Percentiles rank a stretch among this genome's conserved stretches.
Conservation (phyloP, 2,888 invertebrate species). For the Allolobophora icterica region DNA sequence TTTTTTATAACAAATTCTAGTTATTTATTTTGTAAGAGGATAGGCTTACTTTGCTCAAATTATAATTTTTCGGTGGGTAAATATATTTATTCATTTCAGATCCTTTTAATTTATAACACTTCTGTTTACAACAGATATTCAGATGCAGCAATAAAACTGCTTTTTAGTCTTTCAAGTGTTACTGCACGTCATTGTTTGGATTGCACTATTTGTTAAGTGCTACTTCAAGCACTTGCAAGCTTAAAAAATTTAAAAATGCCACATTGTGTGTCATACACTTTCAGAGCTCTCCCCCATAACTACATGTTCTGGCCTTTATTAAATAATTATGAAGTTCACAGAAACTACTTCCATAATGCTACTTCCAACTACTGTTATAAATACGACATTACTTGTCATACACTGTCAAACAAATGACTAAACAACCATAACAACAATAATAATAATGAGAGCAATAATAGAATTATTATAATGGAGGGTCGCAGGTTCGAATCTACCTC, state of each 20-base stretch:
- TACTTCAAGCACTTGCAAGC: no score
- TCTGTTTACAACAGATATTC: no score
- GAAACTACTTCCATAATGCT: not conserved
- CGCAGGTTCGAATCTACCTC: no score
- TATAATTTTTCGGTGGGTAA: no score
- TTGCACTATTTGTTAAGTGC: not conserved
- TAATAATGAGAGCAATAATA: no score
- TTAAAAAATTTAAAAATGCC: not conserved
- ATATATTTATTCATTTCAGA: not conserved
- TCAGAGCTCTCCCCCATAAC: not conserved
- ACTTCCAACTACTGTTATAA: not conserved
- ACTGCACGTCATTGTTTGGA: not conserved
- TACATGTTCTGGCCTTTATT: not conserved
- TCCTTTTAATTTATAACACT: not conserved
- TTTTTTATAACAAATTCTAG: no score
- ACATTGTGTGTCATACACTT: not conserved
- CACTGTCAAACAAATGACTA: not conserved
- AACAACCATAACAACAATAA: no score
- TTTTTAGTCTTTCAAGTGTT: not conserved
- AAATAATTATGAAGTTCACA: not conserved
- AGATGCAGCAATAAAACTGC: not conserved
- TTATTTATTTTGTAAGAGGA: no score
- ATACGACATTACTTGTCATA: not conserved
- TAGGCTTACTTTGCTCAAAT: no score
- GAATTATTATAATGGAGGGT: no score